Conservation (phyloP, 2,113 vertebrate species). For the Ailurus styani region DNA sequence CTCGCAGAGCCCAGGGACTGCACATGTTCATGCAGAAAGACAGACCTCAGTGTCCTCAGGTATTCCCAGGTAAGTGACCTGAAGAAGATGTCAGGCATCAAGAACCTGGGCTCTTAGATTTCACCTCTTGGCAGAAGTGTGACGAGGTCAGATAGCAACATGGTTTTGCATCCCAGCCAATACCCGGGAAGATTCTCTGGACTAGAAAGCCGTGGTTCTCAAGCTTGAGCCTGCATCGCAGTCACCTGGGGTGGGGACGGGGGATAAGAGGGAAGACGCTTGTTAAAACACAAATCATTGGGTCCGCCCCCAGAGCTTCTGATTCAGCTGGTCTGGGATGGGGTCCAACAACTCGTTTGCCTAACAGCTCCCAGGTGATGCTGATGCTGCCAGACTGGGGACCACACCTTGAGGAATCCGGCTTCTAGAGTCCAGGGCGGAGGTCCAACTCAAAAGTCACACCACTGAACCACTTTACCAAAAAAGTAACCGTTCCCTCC, state of each 20-base stretch:
- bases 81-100: neutral
- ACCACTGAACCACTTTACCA: neutral
- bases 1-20: neutral
- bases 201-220: neutral
- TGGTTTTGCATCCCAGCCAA: neutral
- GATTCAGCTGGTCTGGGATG: neutral
- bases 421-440: neutral
- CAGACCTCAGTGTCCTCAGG: neutral
- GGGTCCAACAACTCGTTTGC: neutral
- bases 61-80: neutral
- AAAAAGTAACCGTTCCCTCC: neutral
- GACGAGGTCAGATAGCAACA: neutral
- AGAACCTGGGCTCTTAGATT: neutral
- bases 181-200: neutral
- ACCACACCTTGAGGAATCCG: neutral
- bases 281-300: neutral
- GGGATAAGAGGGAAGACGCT: neutral
- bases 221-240: neutral
- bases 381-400: neutral
- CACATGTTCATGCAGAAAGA: neutral
- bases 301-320: neutral
- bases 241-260: neutral
- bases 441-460: neutral
- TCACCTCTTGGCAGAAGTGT: constrained; percentile 20
- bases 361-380: neutral